Base-by-base conservation (phyloP, 1,140 invertebrate genomes). In the Bombus confusus region DNA sequence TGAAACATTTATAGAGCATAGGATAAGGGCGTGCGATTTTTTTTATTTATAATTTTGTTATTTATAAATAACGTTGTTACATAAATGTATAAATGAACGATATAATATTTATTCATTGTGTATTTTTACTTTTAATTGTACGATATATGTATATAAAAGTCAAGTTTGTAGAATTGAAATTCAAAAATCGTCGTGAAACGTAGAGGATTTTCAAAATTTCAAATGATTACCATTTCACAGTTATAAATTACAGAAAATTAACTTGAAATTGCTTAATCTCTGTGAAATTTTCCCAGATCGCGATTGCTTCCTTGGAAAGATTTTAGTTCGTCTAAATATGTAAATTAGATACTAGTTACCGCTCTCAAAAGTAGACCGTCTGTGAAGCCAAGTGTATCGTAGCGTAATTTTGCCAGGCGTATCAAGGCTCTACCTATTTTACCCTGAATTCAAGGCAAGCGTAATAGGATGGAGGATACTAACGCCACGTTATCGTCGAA, bases 381-480 rank as follows among this genome's bases (percentile, higher is more conserved):
- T 91, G 86, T 77, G 89, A 86, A 92, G 64, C 89, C 80, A 77
- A 74, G 90, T 86, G 90, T 81, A 91, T 91, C 90, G 72, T 89
- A 91, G 62, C 85, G 78, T 91, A 88, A 86, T 88, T 74, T 83
- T 59, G 52, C 81, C 34, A 59, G 43, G 52, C 34, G 72, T n/a
- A 74, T 31, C 85, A 76, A 76, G 64, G 43, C 64, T 77, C 37
- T 13, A 22, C 47, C 34, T 10, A 31, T 75, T 68, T 66, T 68
- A 74, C 37, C 22, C 78, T 68, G 52, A 57, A 74, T 43, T 81
- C 83, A 64, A 73, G 64, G 74, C 28, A 28, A 83, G 52, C 52
- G 31, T 78, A 72, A 85, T 80, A 66, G 10, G 34, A 47, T 57
- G 1, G 10, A 68, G 12, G 37, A 85, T 74, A 59, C 31, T 39